Percentiles rank a stretch among this genome's conserved stretches.
phyloP scores from a whole-genome alignment of 2,797 vertebrate genomes.

The Sarcoramphus papa region DNA sequence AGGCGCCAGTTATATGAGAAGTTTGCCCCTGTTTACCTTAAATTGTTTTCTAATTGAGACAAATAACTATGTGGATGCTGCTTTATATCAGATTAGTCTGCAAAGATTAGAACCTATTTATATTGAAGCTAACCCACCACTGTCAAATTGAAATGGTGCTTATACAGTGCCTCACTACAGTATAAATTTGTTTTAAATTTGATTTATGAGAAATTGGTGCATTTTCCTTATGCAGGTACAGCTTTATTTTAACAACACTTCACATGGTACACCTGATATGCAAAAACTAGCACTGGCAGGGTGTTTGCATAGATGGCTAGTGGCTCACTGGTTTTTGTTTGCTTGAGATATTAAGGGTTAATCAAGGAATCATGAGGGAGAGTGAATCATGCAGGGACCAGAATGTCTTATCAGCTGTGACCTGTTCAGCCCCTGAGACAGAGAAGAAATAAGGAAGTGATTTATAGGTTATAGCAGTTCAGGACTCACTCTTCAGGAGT shows the following conservation, averaged over 20 bases:
- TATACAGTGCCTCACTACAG: not conserved
- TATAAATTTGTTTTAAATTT: not conserved
- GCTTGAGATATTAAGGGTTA: not conserved
- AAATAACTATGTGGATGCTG: not conserved
- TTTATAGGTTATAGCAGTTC: not conserved
- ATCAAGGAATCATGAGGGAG: not conserved
- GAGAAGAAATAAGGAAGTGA: not conserved
- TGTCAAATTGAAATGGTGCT: not conserved
- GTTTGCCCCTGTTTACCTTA: not conserved
- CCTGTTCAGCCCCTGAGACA: not conserved
- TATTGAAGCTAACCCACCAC: not conserved
- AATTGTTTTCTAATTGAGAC: not conserved
- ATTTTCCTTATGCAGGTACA: not conserved
- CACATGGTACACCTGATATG: not conserved
- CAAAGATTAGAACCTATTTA: not conserved
- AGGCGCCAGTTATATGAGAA: not conserved
- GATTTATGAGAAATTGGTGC: not conserved
- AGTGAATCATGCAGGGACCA: not conserved
- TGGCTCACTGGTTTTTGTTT: not conserved
- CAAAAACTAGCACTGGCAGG: not conserved
- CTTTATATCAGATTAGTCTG: not conserved
- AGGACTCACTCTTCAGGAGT: not conserved
- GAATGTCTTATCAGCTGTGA: not conserved
- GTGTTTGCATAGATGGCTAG: not conserved
- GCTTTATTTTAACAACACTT: not conserved